Conservation (phyloP, 2,888 invertebrate genomes). For the Ceramica pisi region DNA sequence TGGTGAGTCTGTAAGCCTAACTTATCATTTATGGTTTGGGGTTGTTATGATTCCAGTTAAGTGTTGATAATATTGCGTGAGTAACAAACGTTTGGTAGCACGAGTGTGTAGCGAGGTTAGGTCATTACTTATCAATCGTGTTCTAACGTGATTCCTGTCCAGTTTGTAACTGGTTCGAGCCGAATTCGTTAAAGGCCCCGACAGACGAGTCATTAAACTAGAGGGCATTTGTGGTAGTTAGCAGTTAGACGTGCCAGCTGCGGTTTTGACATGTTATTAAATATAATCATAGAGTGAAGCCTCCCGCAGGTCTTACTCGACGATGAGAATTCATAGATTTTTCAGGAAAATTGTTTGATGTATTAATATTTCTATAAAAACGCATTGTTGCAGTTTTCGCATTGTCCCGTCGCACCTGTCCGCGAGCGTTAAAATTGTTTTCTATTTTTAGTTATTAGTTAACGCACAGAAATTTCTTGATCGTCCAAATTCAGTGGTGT, state of each 20-base stretch:
- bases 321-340: not conserved
- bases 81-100: constrained; percentile 56
- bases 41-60: constrained; percentile 47
- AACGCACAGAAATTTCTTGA: constrained; percentile 13
- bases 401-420: too few relatives aligned
- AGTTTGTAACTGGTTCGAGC: constrained; percentile 61
- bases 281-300: not conserved
- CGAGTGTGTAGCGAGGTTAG: constrained; percentile 62
- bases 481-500: constrained; percentile 5
- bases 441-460: not conserved
- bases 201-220: constrained; percentile 15
- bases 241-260: constrained; percentile 7
- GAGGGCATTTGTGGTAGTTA: not conserved
- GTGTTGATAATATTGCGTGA: constrained; percentile 49
- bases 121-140: constrained; percentile 64
- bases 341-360: not conserved
- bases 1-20: constrained; percentile 23
- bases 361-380: too few relatives aligned
- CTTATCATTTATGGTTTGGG: constrained; percentile 38
- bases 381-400: too few relatives aligned
- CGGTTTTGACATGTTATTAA: constrained; percentile 7
- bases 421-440: too few relatives aligned
- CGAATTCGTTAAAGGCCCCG: constrained; percentile 40
- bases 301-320: too few relatives aligned
- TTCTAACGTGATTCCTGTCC: constrained; percentile 65